Base-by-base conservation (phyloP, 1,140 invertebrate genomes). In the Drosophila gunungcola region DNA sequence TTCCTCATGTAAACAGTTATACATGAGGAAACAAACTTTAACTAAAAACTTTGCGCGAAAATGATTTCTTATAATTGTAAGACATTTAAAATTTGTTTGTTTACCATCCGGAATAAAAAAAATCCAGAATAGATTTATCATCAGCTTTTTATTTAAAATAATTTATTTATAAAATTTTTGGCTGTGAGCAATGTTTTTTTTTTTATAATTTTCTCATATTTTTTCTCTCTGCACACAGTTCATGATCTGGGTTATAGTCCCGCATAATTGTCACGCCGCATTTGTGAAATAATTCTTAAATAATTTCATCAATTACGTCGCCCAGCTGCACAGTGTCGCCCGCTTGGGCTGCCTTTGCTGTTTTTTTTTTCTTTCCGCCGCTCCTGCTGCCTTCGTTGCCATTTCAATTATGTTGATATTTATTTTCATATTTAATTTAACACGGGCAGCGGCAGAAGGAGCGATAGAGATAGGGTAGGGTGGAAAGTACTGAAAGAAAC, bases 341-440 rank as follows among this genome's bases (percentile, higher is more conserved):
- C 43, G 52, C 41, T 21, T 39, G 21, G 32, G 61, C 52, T 39
- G 63, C 46, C 12, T 48, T 67, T 48, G 38, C 63, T 32, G 53
- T n/a, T 58, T 62, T 21, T 6, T 21, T 41, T 54, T 54, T 61
- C 16, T 21, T 58, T 16, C n/a, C 4, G 9, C 53, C n/a, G 57
- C 12, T 25, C 46, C 36, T 65, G 57, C 49, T 53, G 49, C 55
- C 49, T 42, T 29, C 53, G 45, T 61, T 88, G 84, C 80, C 76
- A 77, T 80, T 89, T 83, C 83, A 88, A 88, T 88, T 88, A 88
- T 89, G 83, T 84, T 86, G 76, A 88, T 80, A 88, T 88, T 88
- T 89, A 88, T 88, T 88, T 88, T 88, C 83, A 88, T 88, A 88
- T 88, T 88, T 88, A 89, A 88, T 88, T 88, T 89, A 89, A 88